Conservation (phyloP, 2,888 invertebrate genomes). For the Zaprionus obscuricornis region DNA sequence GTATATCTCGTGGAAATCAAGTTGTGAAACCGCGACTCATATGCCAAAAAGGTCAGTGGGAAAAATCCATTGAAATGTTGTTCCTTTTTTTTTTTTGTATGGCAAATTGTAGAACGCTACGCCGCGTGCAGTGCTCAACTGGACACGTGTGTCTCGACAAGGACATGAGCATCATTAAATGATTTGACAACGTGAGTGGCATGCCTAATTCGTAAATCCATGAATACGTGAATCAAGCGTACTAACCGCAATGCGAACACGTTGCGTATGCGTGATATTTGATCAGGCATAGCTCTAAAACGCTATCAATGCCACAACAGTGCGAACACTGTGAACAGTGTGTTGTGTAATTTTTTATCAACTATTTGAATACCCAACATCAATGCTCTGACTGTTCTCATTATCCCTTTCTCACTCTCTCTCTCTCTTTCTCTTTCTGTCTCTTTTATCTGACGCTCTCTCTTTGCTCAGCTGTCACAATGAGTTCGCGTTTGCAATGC, state of each 20-base stretch:
- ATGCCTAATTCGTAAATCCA: slow-evolving; percentile 9
- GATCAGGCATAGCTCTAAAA: background rate
- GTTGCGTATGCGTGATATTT: slow-evolving; percentile 42
- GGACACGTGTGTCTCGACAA: slow-evolving; percentile 16
- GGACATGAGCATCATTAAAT: slow-evolving; percentile 50
- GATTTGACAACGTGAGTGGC: slow-evolving; percentile 56
- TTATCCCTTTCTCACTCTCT: background rate
- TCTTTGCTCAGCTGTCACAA: slow-evolving; percentile 47
- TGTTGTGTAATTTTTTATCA: slow-evolving; percentile 5
- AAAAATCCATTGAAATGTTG: too few species aligned
- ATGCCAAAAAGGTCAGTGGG: too few species aligned
- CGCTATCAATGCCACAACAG: slow-evolving; percentile 11
- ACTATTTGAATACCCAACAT: slow-evolving; percentile 15
- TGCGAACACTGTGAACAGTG: slow-evolving; percentile 5
- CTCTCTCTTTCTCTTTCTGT: background rate
- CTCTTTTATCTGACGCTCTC: background rate
- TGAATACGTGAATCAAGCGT: too few species aligned
- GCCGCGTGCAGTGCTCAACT: background rate
- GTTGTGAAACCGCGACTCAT: too few species aligned
- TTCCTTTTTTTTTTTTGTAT: too few species aligned
- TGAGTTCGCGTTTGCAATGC: slow-evolving; percentile 32
- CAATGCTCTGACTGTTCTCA: too few species aligned
- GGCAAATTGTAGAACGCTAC: too few species aligned
- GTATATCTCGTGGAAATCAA: too few species aligned
- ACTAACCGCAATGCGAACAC: slow-evolving; percentile 18